A percentile compares a stretch with the other conserved stretches of the same genome.
Conservation (phyloP, 2,888 invertebrate genomes). For the Ormia ochracea region DNA sequence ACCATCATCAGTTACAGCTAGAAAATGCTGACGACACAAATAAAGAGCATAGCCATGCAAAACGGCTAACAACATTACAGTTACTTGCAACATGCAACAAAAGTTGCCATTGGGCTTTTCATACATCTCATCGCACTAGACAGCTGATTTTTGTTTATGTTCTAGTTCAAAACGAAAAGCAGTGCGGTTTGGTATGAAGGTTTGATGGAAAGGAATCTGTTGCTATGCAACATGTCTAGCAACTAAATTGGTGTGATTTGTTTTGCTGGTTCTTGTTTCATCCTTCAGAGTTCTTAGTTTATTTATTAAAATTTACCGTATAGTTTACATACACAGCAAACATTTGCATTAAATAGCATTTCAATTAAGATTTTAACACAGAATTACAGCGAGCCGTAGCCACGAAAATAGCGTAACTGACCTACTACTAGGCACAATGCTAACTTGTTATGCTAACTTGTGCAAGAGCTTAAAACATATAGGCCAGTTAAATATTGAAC, state of each 20-base stretch:
- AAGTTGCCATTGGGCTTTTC: neutral
- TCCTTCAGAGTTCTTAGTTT: neutral
- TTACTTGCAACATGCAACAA: neutral
- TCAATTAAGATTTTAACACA: too few relatives aligned
- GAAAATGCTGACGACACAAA: neutral
- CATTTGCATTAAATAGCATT: too few relatives aligned
- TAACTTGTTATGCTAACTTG: too few relatives aligned
- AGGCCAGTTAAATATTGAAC: too few relatives aligned
- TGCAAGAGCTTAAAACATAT: too few relatives aligned
- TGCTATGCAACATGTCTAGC: slow-evolving; percentile 19
- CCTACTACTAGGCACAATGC: too few relatives aligned
- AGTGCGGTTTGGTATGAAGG: neutral
- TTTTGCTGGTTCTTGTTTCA: neutral
- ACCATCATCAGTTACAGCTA: neutral
- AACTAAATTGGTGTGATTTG: slow-evolving; percentile 28
- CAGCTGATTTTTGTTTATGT: slow-evolving; percentile 66
- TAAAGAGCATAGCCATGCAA: slow-evolving; percentile 34
- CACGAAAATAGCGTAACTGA: too few relatives aligned
- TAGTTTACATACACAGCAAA: too few relatives aligned
- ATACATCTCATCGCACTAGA: slow-evolving; percentile 4
- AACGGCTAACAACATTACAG: slow-evolving; percentile 27
- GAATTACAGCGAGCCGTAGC: too few relatives aligned
- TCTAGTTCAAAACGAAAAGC: slow-evolving; percentile 18
- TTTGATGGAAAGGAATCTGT: slow-evolving; percentile 28
- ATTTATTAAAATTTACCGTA: slow-evolving; percentile 34